Evolutionary conservation across 37 sponge, comb jelly and placozoan species (phyloP), one percentile per base, ranked within the genome.

Genomic region (Theonella swinhoei): DNA sequence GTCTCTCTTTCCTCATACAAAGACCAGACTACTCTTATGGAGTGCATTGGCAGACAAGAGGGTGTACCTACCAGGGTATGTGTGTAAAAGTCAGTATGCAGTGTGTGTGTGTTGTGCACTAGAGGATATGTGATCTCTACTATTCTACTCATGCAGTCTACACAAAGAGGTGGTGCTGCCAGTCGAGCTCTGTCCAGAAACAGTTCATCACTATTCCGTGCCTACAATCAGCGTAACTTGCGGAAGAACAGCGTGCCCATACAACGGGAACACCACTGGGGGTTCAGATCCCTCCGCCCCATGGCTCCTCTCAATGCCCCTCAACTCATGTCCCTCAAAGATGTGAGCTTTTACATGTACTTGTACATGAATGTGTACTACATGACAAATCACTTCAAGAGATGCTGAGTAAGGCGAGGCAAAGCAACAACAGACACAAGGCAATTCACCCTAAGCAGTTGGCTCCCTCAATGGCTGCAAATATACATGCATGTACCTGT

Each of bases 251-350:
- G 74, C 29, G 82, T 62, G 23, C 80, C 87, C 11, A 86, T 96
- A 34, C 79, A 80, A 35, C 65, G 97, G 0, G 72, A 77, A 22
- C 90, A 82, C 72, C 83, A 93, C 87, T 96, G 97, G 97, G 94
- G 97, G 65, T 91, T 96, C 86, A 90, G 87, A 73, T 90, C 91
- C 26, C 83, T 96, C 8, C 72, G 87, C 0, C 94, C 94, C 0
- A 68, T 61, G 63, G 87, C 89, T 17, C 91, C 97, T 32, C 85
- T 88, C 70, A 88, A 65, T 34, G 39, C 95, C 22, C 71, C 68
- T 35, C 87, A 93, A 41, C 82, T 93, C 30, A 43, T 86, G 31
- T 74, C 81, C 23, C 74, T 93, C 25, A 82, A 81, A 86, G 94
- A 93, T 74, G 94, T 93, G 74, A 37, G 82, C 40, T 17, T 3